Conservation (phyloP, 2,888 invertebrate species). For the Bugulina stolonifera region DNA sequence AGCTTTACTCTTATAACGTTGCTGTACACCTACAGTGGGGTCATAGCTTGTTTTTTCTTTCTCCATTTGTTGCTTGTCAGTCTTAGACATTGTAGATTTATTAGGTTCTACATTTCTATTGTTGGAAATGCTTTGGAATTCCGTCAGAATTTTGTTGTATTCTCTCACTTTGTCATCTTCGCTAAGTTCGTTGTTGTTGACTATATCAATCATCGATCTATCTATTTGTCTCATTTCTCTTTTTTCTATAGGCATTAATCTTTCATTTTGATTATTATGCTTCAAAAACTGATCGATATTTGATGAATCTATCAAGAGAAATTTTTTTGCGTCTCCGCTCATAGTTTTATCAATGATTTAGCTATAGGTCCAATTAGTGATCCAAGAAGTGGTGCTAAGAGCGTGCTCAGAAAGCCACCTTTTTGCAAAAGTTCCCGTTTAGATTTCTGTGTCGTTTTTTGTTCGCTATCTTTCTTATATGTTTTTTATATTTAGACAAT, state of each 20-base stretch:
- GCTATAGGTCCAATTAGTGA: neutral
- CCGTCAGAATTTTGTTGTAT: conserved; percentile 7
- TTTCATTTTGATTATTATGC: neutral
- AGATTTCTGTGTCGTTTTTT: conserved; percentile 13
- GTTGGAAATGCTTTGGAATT: neutral
- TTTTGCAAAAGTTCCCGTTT: conserved; percentile 13
- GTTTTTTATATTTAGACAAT: conserved; percentile 3
- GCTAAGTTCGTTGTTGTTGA: neutral
- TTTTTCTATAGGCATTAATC: neutral
- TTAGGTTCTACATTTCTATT: neutral
- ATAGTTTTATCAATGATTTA: neutral
- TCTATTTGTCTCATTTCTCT: conserved; percentile 7
- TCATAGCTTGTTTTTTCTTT: neutral
- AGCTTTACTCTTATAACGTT: conserved; percentile 7
- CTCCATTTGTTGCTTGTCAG: neutral
- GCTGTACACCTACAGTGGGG: neutral
- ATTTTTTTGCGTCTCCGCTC: conserved; percentile 12
- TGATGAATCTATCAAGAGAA: neutral
- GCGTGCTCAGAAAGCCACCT: neutral
- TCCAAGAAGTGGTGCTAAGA: conserved; percentile 5
- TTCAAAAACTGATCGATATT: conserved; percentile 18
- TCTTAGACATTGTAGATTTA: neutral
- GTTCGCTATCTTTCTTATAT: neutral
- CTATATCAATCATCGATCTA: neutral
- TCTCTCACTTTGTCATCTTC: neutral